phyloP scores from a whole-genome alignment of 2,797 vertebrate species.

The Sebastiscus tertius region DNA sequence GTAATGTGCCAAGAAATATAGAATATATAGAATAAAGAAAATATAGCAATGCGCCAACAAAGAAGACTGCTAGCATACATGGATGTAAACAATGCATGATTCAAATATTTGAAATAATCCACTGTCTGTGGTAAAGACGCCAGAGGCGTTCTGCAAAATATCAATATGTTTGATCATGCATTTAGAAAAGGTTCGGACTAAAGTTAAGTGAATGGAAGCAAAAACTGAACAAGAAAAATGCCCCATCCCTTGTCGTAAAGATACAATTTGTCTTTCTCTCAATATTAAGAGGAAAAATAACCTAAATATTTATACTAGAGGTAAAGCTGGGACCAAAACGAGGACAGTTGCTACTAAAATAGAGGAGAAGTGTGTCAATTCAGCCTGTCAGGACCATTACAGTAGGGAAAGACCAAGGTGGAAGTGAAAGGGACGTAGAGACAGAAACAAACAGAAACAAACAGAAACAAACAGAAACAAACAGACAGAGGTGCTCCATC shows the following conservation, averaged over 20 bases:
- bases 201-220: background rate
- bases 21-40: too few species aligned
- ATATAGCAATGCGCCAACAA: background rate
- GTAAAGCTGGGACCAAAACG: background rate
- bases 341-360: background rate
- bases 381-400: background rate
- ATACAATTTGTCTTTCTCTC: background rate
- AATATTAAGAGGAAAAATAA: background rate
- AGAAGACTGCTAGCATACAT: background rate
- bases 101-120: background rate
- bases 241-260: background rate
- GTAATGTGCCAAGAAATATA: background rate
- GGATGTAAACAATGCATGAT: background rate
- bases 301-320: background rate
- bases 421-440: background rate
- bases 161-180: background rate
- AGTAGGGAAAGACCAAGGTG: background rate
- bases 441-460: background rate
- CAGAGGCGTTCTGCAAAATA: background rate
- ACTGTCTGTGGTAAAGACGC: background rate
- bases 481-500: background rate
- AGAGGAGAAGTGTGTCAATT: constrained; percentile 1
- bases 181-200: background rate
- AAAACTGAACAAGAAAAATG: background rate
- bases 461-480: too few species aligned